Base-by-base conservation (phyloP, 2,797 vertebrate species). In the Numenius phaeopus region DNA sequence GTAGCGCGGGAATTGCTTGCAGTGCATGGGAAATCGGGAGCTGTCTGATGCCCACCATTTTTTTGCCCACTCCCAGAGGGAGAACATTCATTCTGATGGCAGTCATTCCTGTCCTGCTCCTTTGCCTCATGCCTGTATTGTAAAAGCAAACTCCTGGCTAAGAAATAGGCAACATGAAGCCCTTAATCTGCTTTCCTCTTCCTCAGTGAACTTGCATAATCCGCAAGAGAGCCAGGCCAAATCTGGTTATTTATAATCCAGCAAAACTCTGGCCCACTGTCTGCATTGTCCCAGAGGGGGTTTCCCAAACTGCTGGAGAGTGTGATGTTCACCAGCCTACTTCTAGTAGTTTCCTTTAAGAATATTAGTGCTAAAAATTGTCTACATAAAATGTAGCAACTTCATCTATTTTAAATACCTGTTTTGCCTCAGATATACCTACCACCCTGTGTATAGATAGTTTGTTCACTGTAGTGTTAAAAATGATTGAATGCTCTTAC, bases 221-320 rank as follows among this genome's bases (percentile, higher is more conserved):
- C 91, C 4, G 0, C 24, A 14, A 66, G 54, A 75, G 7, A 85
- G 19, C 13, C 55, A 81, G 69, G 69, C 49, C 65, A 92, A 77
- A 86, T 83, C 82, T 89, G 70, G n/a, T 70, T 91, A 54, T 91
- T 94, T 85, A 87, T 72, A 89, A 96, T 76, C 58, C 57, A 78
- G 57, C 24, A 85, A 58, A 86, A 86, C 11, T 73, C 29, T 26
- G 49, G 19, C 39, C 12, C 7, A 0, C 46, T 88, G 19, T 81
- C 52, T 81, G 40, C n/a, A 6, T 22, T 82, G 49, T n/a, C 44
- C 55, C 42, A 39, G 27, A 72, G 11, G 22, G 27, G 13, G 13
- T 75, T 92, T 87, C 59, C 84, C n/a, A 2, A 77, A 59, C 32
- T 44, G n/a, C 62, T 47, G 50, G 24, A 47, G 12, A 55, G 13